Conservation (phyloP, 2,113 vertebrate species). For the Otolemur garnettii region DNA sequence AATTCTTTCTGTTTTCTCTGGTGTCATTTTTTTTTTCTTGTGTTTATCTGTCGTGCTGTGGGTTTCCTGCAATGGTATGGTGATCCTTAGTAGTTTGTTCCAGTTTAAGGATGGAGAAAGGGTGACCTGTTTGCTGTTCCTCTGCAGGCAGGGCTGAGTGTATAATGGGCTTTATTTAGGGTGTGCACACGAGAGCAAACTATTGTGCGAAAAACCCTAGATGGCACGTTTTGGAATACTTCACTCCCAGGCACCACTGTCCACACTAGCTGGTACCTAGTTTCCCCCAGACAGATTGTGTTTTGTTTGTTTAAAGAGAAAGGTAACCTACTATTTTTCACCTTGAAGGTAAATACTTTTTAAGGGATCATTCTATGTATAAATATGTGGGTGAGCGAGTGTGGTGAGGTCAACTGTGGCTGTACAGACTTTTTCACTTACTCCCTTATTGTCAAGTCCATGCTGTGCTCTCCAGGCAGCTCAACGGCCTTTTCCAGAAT, state of each 20-base stretch:
- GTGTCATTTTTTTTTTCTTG: neutral
- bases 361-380: neutral
- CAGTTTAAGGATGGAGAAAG: neutral
- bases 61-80: neutral
- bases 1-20: slow-evolving; percentile 3
- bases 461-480: neutral
- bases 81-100: neutral
- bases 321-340: neutral
- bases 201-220: neutral
- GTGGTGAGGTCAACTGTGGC: neutral
- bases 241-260: neutral
- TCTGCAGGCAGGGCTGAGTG: neutral
- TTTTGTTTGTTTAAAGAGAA: neutral
- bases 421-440: neutral
- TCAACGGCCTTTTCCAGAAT: neutral
- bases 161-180: neutral
- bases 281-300: neutral
- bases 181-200: neutral
- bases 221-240: neutral
- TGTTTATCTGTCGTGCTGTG: neutral
- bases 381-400: neutral
- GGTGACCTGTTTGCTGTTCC: neutral
- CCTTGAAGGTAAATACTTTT: neutral
- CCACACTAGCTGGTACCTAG: neutral
- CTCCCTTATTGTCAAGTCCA: neutral